Base-by-base conservation (phyloP, 2,797 vertebrate species). In the Pipistrellus pygmaeus region DNA sequence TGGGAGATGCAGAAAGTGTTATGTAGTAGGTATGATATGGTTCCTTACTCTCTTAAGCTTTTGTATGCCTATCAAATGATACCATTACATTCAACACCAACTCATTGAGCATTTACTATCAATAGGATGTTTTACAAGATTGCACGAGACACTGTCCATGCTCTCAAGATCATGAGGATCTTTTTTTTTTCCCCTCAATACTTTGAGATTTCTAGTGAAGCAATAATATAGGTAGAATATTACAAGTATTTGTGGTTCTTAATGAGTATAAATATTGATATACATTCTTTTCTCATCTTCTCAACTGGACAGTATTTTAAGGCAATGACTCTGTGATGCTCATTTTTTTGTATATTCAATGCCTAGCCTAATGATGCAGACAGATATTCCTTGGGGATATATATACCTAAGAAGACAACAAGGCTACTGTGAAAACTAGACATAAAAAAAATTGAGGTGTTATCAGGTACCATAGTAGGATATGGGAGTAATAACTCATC, bases 241-340 rank as follows among this genome's bases (percentile, higher is more conserved):
- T 72, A 57, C 25, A 68, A 83, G 13, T 32, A 30, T 78, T 87
- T 90, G 38, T 85, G 55, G 21, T 69, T 72, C 38, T 77, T 73
- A 78, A 38, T 73, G 20, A 60, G 25, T 32, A 55, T 1, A 93
- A 23, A 62, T 2, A 91, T 27, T 94, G 77, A 51, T 23, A 3
- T 46, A 75, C 14, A 62, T 25, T 89, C 44, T 66, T 82, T 25
- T 72, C 48, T 96, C 21, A 69, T 46, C n/a, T 88, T 87, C 51
- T 73, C 64, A 72, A 57, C 23, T 88, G 82, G 64, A 60, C 81
- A 92, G 25, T 64, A 23, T 89, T 95, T 55, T 71, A 85, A 73
- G 76, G 14, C 12, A 83, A 69, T 75, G 32, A 41, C 32, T 83
- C 14, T 77, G 8, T 46, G 20, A 82, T 64, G 46, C 20, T 21